Evolutionary conservation across 2,888 invertebrate species (phyloP).

Genomic region (Megaustenia siamemsis): DNA sequence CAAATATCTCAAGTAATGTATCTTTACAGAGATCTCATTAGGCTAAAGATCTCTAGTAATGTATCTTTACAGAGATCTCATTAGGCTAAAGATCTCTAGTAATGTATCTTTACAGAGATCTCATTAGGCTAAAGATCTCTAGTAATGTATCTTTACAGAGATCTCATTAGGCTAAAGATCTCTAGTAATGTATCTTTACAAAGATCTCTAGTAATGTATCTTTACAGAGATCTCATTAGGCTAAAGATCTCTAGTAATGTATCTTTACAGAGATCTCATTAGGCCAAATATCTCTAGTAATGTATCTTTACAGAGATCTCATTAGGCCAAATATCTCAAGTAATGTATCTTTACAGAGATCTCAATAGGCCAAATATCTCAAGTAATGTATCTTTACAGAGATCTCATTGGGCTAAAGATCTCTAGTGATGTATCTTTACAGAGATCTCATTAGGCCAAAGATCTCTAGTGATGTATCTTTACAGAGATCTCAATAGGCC

Average conservation of each 20-base stretch:
- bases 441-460: background rate
- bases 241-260: background rate
- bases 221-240: background rate
- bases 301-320: background rate
- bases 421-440: background rate
- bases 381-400: background rate
- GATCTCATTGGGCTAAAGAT: background rate
- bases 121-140: background rate
- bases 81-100: background rate
- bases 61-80: background rate
- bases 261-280: background rate
- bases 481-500: background rate
- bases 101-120: conserved; percentile 1
- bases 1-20: background rate
- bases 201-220: background rate
- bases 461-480: background rate
- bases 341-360: background rate
- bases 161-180: background rate
- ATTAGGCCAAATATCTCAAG: background rate
- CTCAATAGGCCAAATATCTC: background rate
- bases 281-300: background rate
- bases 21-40: background rate
- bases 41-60: background rate
- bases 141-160: background rate
- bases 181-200: no score